Evolutionary conservation across 2,113 vertebrate species (phyloP), one percentile per base, ranked within the genome.

Genomic region (Helogale parvula): DNA sequence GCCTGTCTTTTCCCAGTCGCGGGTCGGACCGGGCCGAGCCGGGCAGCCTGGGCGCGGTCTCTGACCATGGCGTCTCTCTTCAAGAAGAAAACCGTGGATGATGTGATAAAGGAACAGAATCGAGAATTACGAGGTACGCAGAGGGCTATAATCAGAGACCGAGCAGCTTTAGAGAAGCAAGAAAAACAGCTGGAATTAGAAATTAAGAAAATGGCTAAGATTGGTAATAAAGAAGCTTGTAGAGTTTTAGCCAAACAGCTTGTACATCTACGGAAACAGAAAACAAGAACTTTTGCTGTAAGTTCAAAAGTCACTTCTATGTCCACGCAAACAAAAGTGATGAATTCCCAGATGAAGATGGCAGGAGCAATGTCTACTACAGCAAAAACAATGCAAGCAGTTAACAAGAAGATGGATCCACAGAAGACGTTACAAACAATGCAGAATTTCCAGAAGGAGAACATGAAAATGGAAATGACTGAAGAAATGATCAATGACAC

Each of bases 261-360:
- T 38, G 99, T 99, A 19, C 99, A 99, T 84, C 98, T 99, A 80
- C 98, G 99, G 96, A 99, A 99, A 98, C 99, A 99, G 98, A 99
- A 99, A 88, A 99, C 99, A 91, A 98, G 99, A 96, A 99, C 99
- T 0, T 99, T 99, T 0, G 99, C 99, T 2, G 99, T 99, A 82
- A 99, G 99, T 98, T 99, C 99, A 63, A 99, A 99, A 98, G 99
- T 99, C 94, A 99, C 99, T 45, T 99, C 99, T 92, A 99, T 99
- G 99, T 99, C 99, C 0, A 99, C 99, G 19, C 99, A 99, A 97
- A 99, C 99, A 0, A 99, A 99, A 97, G 98, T 99, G 97, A 99
- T 99, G 99, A 99, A 99, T 98, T 99, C 99, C n/a, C 99, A 99
- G 98, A 99, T 99, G 99, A 99, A 99, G 98, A 99, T 99, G 99